A percentile compares a stretch with the other conserved stretches of the same genome.
Evolutionary conservation across 2,797 vertebrate genomes (phyloP).

Genomic region (Scyliorhinus canicula): DNA sequence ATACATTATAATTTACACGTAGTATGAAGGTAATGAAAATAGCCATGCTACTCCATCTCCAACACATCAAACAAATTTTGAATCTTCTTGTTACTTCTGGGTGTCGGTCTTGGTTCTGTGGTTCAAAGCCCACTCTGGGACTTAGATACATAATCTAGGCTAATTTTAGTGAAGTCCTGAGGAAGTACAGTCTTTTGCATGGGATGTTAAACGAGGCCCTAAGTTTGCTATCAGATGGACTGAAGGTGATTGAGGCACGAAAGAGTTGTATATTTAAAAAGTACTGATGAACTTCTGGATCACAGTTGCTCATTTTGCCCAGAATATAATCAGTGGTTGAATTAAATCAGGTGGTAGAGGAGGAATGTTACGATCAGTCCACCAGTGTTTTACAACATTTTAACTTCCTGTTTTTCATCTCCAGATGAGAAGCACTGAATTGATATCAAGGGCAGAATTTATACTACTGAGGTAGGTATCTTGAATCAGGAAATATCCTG

Average conservation of each 20-base stretch:
- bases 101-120: too few relatives aligned
- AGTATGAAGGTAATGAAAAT: not conserved
- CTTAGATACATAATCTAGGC: too few relatives aligned
- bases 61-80: too few relatives aligned
- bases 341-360: not conserved
- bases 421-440: not conserved
- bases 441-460: not conserved
- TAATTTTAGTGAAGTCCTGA: too few relatives aligned
- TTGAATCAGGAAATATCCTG: too few relatives aligned
- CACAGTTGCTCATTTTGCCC: too few relatives aligned
- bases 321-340: not conserved
- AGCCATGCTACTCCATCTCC: not conserved
- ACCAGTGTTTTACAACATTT: not conserved
- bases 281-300: not conserved
- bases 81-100: too few relatives aligned
- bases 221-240: too few relatives aligned
- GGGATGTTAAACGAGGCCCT: too few relatives aligned
- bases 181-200: too few relatives aligned
- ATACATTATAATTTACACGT: not conserved
- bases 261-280: not conserved
- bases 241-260: not conserved
- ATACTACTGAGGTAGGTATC: too few relatives aligned
- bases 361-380: not conserved
- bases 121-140: too few relatives aligned
- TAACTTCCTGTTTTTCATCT: not conserved